Percentiles rank a stretch among this genome's conserved stretches.
phyloP scores from a whole-genome alignment of 2,888 invertebrate genomes.

The Hyppa rectilinea region DNA sequence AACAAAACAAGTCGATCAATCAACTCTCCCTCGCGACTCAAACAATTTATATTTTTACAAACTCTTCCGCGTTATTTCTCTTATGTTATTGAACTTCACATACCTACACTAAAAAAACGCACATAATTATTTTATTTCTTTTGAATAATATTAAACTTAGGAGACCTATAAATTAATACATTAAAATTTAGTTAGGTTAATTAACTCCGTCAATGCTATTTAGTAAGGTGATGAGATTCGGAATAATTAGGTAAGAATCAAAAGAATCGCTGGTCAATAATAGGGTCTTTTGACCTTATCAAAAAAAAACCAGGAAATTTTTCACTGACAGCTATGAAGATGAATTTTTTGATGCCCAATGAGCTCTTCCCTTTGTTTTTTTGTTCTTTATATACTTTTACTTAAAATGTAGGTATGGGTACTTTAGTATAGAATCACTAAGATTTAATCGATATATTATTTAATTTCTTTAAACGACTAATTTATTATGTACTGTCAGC shows the following conservation, averaged over 20 bases:
- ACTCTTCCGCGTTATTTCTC: constrained; percentile 35
- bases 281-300: too few species aligned
- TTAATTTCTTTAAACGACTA: background rate
- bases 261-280: too few species aligned
- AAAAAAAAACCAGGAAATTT: too few species aligned
- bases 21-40: constrained; percentile 35
- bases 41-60: constrained; percentile 47
- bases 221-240: background rate
- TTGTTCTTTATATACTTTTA: too few species aligned
- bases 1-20: constrained; percentile 63
- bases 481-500: background rate
- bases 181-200: background rate
- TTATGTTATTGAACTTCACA: background rate
- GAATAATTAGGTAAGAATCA: background rate
- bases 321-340: too few species aligned
- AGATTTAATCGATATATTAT: background rate
- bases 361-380: too few species aligned
- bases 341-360: too few species aligned
- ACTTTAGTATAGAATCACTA: too few species aligned
- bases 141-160: background rate
- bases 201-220: background rate
- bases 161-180: background rate
- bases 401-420: too few species aligned
- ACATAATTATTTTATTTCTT: background rate
- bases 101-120: background rate